These are phyloP conservation scores for Drosophila anomalata DNA, from an alignment of 2,888 invertebrate genomes.

Conservation along the genomic window DNA sequence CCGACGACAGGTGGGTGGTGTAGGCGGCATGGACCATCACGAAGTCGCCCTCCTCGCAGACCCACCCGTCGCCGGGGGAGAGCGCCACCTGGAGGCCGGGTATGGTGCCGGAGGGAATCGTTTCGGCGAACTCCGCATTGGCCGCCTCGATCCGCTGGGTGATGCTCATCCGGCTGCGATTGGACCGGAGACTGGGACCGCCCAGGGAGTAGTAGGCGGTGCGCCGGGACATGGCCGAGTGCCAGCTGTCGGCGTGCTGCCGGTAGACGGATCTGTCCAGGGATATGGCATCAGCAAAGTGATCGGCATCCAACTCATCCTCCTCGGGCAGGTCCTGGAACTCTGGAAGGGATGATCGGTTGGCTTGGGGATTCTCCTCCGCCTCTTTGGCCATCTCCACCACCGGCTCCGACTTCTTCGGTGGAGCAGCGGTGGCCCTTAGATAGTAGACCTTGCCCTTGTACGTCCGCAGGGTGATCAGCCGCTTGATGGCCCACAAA, in stretches of 20 bases:
- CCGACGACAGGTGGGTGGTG: constrained; percentile 94
- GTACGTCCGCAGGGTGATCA: constrained; percentile 93
- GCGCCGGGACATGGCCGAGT: constrained; percentile 90
- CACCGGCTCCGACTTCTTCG: neutral
- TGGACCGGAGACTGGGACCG: constrained; percentile 88
- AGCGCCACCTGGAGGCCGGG: constrained; percentile 88
- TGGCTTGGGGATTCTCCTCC: neutral
- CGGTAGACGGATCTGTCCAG: constrained; percentile 82
- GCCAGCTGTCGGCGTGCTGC: constrained; percentile 90
- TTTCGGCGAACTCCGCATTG: constrained; percentile 68
- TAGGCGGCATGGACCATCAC: constrained; percentile 94
- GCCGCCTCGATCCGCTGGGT: constrained; percentile 68
- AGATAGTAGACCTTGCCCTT: constrained; percentile 92
- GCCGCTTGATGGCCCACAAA: constrained; percentile 93
- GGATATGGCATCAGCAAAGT: constrained; percentile 80
- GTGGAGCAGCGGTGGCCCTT: neutral
- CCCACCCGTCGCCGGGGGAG: constrained; percentile 88
- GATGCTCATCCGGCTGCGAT: constrained; percentile 68
- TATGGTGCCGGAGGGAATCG: constrained; percentile 60
- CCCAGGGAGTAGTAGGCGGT: constrained; percentile 92
- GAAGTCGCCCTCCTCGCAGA: constrained; percentile 89
- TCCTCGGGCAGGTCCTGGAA: constrained; percentile 58
- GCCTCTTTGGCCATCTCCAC: constrained; percentile 1
- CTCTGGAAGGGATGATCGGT: constrained; percentile 22
- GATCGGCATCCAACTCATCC: constrained; percentile 47